phyloP scores from a whole-genome alignment of 1,140 invertebrate species.

The Himalopsyche phryganea region DNA sequence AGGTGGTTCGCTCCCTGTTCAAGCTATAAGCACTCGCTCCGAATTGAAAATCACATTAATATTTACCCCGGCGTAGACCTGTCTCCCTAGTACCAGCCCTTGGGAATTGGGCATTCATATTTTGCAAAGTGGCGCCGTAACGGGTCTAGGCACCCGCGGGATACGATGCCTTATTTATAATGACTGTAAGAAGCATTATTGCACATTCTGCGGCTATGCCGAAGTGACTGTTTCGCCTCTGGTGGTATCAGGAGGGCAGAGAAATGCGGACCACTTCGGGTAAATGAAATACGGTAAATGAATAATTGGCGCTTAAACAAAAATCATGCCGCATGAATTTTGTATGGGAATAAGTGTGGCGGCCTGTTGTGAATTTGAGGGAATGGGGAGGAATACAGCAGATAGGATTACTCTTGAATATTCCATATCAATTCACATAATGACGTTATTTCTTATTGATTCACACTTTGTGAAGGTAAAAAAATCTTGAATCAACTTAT shows the following conservation, averaged over 20 bases:
- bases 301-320: conserved; percentile 36
- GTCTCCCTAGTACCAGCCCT: conserved; percentile 16
- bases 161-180: conserved; percentile 16
- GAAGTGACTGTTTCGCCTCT: conserved; percentile 5
- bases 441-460: not conserved
- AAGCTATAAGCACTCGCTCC: conserved; percentile 9
- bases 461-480: too few relatives aligned
- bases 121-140: conserved; percentile 5
- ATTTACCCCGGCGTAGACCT: conserved; percentile 28
- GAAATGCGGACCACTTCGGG: conserved; percentile 18
- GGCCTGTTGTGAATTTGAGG: conserved; percentile 3
- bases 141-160: not conserved
- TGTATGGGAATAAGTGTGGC: conserved; percentile 26
- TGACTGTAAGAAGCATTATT: conserved; percentile 14
- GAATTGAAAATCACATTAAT: conserved; percentile 35
- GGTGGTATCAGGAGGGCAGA: not conserved
- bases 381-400: not conserved
- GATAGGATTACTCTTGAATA: not conserved
- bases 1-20: not conserved
- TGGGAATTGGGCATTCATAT: conserved; percentile 19
- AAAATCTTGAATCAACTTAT: too few relatives aligned
- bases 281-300: conserved; percentile 35
- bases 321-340: conserved; percentile 35
- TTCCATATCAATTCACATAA: not conserved
- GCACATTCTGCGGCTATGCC: not conserved